Evolutionary conservation across 2,113 vertebrate genomes (phyloP), one percentile per base, ranked within the genome.

Genomic region (Melanerpes formicivorus): DNA sequence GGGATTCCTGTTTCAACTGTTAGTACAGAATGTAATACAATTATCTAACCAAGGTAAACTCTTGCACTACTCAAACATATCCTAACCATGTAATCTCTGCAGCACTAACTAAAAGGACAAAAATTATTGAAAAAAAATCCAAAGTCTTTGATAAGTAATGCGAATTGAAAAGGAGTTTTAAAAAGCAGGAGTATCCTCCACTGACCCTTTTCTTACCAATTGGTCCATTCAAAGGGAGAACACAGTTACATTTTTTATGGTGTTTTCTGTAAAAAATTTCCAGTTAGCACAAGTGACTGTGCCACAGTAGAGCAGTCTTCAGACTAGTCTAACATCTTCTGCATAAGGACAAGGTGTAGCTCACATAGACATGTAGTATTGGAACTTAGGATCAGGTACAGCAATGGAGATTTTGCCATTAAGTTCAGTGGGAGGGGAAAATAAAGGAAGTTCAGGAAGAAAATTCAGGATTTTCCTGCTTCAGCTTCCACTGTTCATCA

Each of bases 341-440:
- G 15, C n/a, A 12, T 62, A 3, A 58, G 48, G 18, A n/a, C 72
- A 82, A 75, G 37, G 40, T 25, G 52, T 58, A 56, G n/a, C 13
- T 84, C 42, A 55, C 19, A 29, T 0, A 48, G 29, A 66, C 0
- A 1, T 16, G n/a, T 46, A 34, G 9, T 14, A 14, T 14, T 2
- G 4, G 30, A 87, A 40, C 10, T 72, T 27, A 50, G 26, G 21
- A 56, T 14, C n/a, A 13, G 40, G 10, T 42, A 42, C 12, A 9
- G 69, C 29, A 70, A 8, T 25, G 48, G 21, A 74, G 40, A 85
- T 50, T 94, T 86, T 84, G 9, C 7, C 25, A 10, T n/a, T 79
- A 42, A 63, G 70, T 80, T 80, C 21, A 60, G 23, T 11, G 5
- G 58, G 11, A 75, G n/a, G 23, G 11, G n/a, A 87, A 87, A 64